These are phyloP conservation scores for Heliconius sara DNA, from an alignment of 2,888 invertebrate genomes.

Conservation along the genomic window DNA sequence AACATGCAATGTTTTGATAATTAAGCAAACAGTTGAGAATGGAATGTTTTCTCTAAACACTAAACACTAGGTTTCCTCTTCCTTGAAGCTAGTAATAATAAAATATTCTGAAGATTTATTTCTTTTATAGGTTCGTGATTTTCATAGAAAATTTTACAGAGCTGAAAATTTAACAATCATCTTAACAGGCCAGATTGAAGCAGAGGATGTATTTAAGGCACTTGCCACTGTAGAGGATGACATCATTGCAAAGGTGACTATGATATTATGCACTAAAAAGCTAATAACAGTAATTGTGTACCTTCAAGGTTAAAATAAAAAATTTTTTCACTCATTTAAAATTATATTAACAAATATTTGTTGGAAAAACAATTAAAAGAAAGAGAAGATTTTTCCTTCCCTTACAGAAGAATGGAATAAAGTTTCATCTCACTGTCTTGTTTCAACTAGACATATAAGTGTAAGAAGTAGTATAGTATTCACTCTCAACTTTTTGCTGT, in stretches of 20 bases:
- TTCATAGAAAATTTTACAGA: constrained; percentile 93
- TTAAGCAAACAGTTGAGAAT: too few species aligned
- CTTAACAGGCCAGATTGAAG: constrained; percentile 91
- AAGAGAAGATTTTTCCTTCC: background rate
- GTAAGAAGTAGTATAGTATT: too few species aligned
- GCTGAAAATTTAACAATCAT: constrained; percentile 94
- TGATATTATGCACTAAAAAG: constrained; percentile 1
- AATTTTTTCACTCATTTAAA: background rate
- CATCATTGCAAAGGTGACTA: constrained; percentile 86
- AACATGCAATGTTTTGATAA: too few species aligned
- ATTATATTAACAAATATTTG: background rate
- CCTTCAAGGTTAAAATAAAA: constrained; percentile 2
- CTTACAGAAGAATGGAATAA: too few species aligned
- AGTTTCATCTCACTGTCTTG: too few species aligned
- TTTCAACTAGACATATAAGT: too few species aligned
- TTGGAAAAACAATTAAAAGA: background rate
- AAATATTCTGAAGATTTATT: background rate
- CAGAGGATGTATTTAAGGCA: constrained; percentile 89
- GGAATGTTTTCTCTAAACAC: too few species aligned
- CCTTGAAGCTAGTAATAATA: background rate
- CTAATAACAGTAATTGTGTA: background rate
- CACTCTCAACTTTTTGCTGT: too few species aligned
- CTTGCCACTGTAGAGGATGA: constrained; percentile 89
- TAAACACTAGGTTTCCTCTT: too few species aligned
- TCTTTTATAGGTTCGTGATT: constrained; percentile 87